Percentiles rank a stretch among this genome's conserved stretches.
Conservation (phyloP, 2,113 vertebrate genomes). For the Zapus hudsonius region DNA sequence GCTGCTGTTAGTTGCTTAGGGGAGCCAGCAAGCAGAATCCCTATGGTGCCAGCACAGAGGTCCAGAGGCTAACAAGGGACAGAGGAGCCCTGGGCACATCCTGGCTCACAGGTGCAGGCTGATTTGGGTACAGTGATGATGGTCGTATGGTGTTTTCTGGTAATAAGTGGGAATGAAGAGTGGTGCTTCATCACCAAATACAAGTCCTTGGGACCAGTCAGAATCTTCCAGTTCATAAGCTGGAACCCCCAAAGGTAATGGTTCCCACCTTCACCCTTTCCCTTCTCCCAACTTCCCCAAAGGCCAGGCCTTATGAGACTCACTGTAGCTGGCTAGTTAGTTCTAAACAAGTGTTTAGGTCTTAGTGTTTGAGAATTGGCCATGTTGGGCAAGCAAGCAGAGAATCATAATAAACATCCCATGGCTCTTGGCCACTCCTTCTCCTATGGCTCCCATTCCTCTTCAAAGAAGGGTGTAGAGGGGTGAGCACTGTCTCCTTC, state of each 20-base stretch:
- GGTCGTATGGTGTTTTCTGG: fast-evolving
- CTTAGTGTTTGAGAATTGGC: not conserved
- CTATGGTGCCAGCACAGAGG: not conserved
- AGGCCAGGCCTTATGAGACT: not conserved
- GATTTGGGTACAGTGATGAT: not conserved
- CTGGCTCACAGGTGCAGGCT: not conserved
- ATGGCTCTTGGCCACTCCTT: not conserved
- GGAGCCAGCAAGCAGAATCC: not conserved
- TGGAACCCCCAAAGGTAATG: not conserved
- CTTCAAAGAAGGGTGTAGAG: not conserved
- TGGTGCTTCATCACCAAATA: not conserved
- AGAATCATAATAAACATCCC: not conserved
- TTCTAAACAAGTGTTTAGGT: not conserved
- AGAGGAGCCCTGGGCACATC: too few relatives aligned
- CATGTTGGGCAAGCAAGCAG: not conserved
- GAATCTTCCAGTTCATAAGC: not conserved
- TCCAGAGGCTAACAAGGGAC: not conserved
- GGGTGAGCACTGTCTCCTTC: not conserved
- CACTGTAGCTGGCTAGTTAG: not conserved
- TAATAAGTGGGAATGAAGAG: not conserved
- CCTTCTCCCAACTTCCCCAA: not conserved
- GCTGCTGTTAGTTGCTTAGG: not conserved
- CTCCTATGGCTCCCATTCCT: not conserved
- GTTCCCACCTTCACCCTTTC: not conserved
- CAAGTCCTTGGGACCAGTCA: not conserved